Base-by-base conservation (phyloP, 2,113 vertebrate species). In the Pimephales promelas region DNA sequence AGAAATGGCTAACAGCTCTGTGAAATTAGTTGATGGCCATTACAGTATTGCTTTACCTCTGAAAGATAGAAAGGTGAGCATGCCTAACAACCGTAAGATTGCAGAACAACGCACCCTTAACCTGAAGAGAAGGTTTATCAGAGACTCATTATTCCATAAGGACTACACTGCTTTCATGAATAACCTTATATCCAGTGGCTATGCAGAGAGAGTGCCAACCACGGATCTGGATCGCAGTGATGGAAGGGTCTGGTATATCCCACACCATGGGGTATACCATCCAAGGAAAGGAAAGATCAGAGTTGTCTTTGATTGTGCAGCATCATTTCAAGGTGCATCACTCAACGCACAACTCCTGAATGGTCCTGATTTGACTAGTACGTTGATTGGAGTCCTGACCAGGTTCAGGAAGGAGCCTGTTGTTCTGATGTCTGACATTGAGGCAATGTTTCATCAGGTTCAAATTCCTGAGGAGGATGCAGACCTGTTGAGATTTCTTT, bases 141-240 rank as follows among this genome's bases (percentile, higher is more conserved):
- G 57, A 59, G 57, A 59, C 24, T 8, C 57, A 59, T 59, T 59
- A 24, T 59, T 59, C 57, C 57, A 59, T 59, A 59, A 59, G 57
- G 57, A 59, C 20, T 59, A 59, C 57, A 59, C 9, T 24, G 57
- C n/a, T 5, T 59, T 22, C 3, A 59, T 59, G 57, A 24, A 59
- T 59, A 62, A 62, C 59, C 59, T 62, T 62, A 13, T 62, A 62
- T 62, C 59, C 5, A 62, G 10, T 62, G 59, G 59, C 59, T 62
- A 62, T 62, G 59, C 59, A 62, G 59, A 62, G 59, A 62, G 24
- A 62, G n/a, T 62, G 59, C 59, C 59, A 62, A 4, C 59, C 24
- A 28, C 59, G 13, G 24, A 62, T 2, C 24, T 62, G 59, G 24
- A 3, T 14, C 8, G 20, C 54, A 56, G 54, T 56, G 54, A 56